Evolutionary conservation across 92 coral and sea anemone species (phyloP), one percentile per base, ranked within the genome.

Genomic region (Zoanthus sociatus): DNA sequence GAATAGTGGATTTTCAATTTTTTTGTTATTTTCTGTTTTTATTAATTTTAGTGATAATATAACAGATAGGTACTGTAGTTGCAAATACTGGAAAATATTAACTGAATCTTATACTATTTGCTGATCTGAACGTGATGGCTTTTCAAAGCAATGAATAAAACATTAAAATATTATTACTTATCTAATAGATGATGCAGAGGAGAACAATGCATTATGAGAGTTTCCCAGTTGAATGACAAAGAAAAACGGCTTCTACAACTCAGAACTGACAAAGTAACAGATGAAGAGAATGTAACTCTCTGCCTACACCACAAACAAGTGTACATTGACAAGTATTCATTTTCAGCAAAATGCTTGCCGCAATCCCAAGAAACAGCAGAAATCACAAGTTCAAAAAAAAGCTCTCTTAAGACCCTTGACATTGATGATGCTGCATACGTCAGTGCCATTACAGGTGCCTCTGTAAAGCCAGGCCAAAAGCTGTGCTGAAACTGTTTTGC

Each of bases 301-400:
- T 78, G 83, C 20, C 71, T 60, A 32, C 55, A 78, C 83, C 71
- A 78, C 71, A 53, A 60, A 78, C 83, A 78, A 78, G 71, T 78
- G 53, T 78, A 78, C 71, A 78, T 58, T 71, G 8, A 78, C 71
- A 78, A 78, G 48, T 58, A 78, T 78, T 78, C 71, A 58, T 78
- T 78, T 26, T 78, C 83, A 53, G 48, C 83, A 78, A 78, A 78
- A 78, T 13, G 83, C 30, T 26, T 78, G 83, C 83, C 58, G 71
- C 58, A 54, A 78, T 53, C 71, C 83, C 48, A 78, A 78, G 68
- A 31, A 78, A 55, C 58, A 51, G 68, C 83, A 78, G 54, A 78
- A 78, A 78, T 53, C 83, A 78, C 83, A 78, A 78, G 71, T 78
- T 37, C 53, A 33, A 78, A 78, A 78, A 50, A 60, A 77, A 56